Conservation (phyloP, 1,140 invertebrate species). For the Drosophila repleta region DNA sequence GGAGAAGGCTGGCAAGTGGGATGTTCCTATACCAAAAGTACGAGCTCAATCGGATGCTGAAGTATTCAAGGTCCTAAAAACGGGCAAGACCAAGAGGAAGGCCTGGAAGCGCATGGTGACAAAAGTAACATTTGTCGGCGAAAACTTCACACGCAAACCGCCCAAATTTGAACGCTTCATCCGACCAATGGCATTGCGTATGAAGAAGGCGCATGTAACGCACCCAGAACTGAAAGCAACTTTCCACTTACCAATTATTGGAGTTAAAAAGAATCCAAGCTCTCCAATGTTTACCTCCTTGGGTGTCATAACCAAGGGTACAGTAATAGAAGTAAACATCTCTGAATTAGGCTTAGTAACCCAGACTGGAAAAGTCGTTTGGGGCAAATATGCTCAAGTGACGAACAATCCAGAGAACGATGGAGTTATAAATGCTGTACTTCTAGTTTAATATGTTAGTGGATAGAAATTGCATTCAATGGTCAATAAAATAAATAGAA, state of each 20-base stretch:
- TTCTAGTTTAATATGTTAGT: constrained; percentile 91
- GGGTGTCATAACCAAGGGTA: constrained; percentile 99
- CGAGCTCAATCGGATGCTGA: constrained; percentile 98
- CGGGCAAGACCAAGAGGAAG: constrained; percentile 97
- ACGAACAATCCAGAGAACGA: constrained; percentile 99
- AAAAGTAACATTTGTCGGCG: constrained; percentile 99
- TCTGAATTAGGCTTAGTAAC: constrained; percentile 99
- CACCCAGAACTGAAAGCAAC: constrained; percentile 99
- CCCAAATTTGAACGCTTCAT: constrained; percentile 99
- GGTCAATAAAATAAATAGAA: constrained; percentile 27
- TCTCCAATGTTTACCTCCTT: constrained; percentile 98
- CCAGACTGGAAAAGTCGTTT: constrained; percentile 99
- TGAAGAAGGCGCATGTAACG: constrained; percentile 99
- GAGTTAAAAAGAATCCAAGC: constrained; percentile 99
- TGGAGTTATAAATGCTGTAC: constrained; percentile 99
- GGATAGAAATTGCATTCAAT: constrained; percentile 14
- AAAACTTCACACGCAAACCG: constrained; percentile 99
- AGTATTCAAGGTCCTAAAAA: constrained; percentile 97
- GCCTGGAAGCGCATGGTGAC: constrained; percentile 99
- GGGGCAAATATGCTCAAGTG: constrained; percentile 99
- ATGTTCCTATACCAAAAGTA: constrained; percentile 99
- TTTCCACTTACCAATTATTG: constrained; percentile 99
- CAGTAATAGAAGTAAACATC: constrained; percentile 98
- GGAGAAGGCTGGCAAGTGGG: constrained; percentile 99
- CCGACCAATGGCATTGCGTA: constrained; percentile 97